A percentile compares a stretch with the other conserved stretches of the same genome.
These are phyloP conservation scores for Morus bassanus DNA, from an alignment of 2,797 vertebrate species.

Conservation along the genomic window DNA sequence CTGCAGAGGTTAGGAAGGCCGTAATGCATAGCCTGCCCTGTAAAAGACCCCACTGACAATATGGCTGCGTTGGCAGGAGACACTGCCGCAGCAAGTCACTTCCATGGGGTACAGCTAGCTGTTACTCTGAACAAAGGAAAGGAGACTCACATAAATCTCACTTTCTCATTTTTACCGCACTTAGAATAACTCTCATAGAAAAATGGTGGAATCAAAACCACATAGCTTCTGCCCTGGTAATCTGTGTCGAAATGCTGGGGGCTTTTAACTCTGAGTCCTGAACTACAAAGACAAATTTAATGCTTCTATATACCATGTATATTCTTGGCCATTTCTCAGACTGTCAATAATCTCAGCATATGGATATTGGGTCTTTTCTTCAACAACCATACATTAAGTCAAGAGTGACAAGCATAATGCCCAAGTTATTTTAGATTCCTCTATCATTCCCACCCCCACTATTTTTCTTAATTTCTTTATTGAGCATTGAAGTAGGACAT, in stretches of 20 bases:
- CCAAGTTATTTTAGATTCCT: background rate
- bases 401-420: slow-evolving; percentile 36
- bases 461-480: slow-evolving; percentile 26
- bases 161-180: background rate
- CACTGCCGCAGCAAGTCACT: background rate
- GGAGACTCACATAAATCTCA: background rate
- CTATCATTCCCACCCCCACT: background rate
- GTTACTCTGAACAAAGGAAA: background rate
- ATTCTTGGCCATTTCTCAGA: slow-evolving; percentile 31
- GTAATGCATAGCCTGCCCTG: background rate
- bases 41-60: background rate
- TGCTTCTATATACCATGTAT: background rate
- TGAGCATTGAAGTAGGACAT: background rate
- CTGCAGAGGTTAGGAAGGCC: background rate
- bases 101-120: background rate
- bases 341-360: slow-evolving; percentile 3
- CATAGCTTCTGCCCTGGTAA: background rate
- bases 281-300: slow-evolving; percentile 40
- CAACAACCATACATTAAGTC: background rate
- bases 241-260: slow-evolving; percentile 25
- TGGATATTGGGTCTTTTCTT: background rate
- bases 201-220: slow-evolving; percentile 37
- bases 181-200: background rate
- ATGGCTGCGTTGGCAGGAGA: background rate
- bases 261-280: slow-evolving; percentile 27